A percentile compares a stretch with the other conserved stretches of the same genome.
These are phyloP conservation scores for Pangasius djambal DNA, from an alignment of 2,797 vertebrate species.

Conservation along the genomic window DNA sequence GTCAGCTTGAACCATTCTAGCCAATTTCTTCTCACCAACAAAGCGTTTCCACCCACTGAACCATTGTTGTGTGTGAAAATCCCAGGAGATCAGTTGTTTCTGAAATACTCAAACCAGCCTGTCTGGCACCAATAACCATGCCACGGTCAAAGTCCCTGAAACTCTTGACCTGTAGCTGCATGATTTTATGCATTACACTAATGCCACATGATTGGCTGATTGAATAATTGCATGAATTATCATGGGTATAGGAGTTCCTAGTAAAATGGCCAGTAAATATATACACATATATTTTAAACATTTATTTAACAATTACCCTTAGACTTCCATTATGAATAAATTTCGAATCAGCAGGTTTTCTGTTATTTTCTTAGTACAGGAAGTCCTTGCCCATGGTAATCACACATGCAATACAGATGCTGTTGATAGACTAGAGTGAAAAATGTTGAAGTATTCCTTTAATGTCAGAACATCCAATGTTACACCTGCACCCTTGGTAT, in stretches of 20 bases:
- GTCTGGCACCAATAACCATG: neutral
- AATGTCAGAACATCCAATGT: conserved; percentile 49
- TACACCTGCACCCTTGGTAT: conserved; percentile 32
- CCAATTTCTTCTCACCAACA: neutral
- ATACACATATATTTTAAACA: neutral
- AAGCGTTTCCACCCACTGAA: neutral
- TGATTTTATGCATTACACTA: neutral
- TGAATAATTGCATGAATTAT: neutral
- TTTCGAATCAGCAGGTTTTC: neutral
- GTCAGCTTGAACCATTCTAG: neutral
- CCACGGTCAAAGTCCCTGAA: neutral
- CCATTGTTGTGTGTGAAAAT: neutral
- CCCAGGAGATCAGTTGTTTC: neutral
- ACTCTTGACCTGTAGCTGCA: too few species aligned
- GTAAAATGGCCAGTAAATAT: neutral
- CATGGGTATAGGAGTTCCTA: neutral
- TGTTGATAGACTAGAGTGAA: neutral
- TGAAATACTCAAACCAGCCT: neutral
- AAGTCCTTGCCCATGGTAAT: neutral
- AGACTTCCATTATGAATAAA: neutral
- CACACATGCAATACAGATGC: neutral
- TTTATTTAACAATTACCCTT: neutral
- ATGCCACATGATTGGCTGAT: neutral
- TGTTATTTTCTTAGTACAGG: neutral
- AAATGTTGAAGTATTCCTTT: conserved; percentile 4